phyloP scores from a whole-genome alignment of 2,888 invertebrate genomes.

The Spisula subtruncata region DNA sequence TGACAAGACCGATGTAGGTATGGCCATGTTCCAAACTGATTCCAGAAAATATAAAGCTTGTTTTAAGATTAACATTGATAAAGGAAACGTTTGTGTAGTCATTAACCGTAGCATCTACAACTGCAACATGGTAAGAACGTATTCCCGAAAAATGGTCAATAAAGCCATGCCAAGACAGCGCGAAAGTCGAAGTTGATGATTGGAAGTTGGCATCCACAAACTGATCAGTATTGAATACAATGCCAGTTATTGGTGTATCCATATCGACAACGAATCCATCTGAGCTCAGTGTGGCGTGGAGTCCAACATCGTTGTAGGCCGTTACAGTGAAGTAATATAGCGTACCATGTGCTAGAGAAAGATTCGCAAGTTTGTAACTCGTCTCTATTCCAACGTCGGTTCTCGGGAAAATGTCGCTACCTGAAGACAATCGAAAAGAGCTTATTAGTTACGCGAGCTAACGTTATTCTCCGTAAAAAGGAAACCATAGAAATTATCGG shows the following conservation, averaged over 20 bases:
- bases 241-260: slow-evolving; percentile 59
- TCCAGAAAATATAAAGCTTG: slow-evolving; percentile 25
- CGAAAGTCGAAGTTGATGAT: slow-evolving; percentile 31
- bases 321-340: slow-evolving; percentile 67
- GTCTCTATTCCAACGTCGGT: slow-evolving; percentile 50
- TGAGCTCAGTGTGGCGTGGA: slow-evolving; percentile 60
- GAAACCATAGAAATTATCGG: too few relatives aligned
- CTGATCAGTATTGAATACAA: slow-evolving; percentile 65
- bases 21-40: slow-evolving; percentile 46
- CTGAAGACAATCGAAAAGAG: slow-evolving; percentile 29
- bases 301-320: slow-evolving; percentile 68
- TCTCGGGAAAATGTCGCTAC: slow-evolving; percentile 29
- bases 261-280: slow-evolving; percentile 70
- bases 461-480: too few relatives aligned
- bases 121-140: slow-evolving; percentile 54
- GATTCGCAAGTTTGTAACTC: slow-evolving; percentile 43
- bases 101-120: slow-evolving; percentile 28
- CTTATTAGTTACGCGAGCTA: neutral
- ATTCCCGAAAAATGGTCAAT: slow-evolving; percentile 66
- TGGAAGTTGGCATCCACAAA: slow-evolving; percentile 44
- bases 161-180: slow-evolving; percentile 68
- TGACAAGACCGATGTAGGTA: slow-evolving; percentile 61
- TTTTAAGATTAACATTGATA: slow-evolving; percentile 54
- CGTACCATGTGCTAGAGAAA: slow-evolving; percentile 63
- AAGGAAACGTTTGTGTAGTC: slow-evolving; percentile 37